A percentile compares a stretch with the other conserved stretches of the same genome.
These are phyloP conservation scores for Manis javanica DNA, from an alignment of 2,797 vertebrate species.

Conservation along the genomic window DNA sequence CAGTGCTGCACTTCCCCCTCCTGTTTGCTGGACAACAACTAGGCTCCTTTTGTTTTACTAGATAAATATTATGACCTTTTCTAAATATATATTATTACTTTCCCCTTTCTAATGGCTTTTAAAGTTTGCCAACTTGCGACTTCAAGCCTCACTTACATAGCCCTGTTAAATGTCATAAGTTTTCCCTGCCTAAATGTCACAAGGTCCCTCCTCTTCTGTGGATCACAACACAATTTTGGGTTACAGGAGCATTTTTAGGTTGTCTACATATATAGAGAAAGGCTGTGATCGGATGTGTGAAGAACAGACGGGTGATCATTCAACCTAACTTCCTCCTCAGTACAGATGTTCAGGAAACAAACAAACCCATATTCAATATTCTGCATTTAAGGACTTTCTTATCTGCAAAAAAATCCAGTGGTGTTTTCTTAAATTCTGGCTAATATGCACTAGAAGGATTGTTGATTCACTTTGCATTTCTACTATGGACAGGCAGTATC, in stretches of 20 bases:
- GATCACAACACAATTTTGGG: background rate
- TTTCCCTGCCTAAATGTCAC: background rate
- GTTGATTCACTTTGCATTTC: background rate
- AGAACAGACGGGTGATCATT: background rate
- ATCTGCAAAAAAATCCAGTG: background rate
- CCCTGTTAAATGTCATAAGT: slow-evolving; percentile 13
- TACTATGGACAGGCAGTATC: background rate
- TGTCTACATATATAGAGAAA: background rate
- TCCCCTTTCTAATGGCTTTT: slow-evolving; percentile 6
- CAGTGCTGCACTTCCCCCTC: background rate
- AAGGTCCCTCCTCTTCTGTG: background rate
- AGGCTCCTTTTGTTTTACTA: background rate
- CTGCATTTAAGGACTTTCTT: background rate
- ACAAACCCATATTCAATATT: background rate
- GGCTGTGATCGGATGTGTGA: background rate
- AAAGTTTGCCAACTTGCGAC: background rate
- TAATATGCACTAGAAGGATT: background rate
- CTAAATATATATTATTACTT: background rate
- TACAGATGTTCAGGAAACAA: background rate
- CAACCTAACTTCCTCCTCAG: background rate
- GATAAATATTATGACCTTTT: slow-evolving; percentile 33
- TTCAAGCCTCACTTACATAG: background rate
- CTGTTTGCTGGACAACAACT: background rate
- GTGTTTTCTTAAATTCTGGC: background rate
- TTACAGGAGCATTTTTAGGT: background rate